Conservation (phyloP, 2,797 vertebrate genomes). For the Crocodylus rhombifer region DNA sequence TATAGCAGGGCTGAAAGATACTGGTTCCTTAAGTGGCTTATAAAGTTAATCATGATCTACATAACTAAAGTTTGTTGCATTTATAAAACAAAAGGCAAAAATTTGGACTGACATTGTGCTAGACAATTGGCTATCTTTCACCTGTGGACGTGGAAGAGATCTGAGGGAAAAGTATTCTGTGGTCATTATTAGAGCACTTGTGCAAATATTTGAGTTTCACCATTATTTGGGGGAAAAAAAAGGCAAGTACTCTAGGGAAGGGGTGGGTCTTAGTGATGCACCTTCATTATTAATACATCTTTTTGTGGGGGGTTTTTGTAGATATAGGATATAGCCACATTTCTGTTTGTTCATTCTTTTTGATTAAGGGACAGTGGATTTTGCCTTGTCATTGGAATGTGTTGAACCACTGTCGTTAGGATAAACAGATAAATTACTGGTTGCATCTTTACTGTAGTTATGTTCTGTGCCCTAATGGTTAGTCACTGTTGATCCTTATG, state of each 20-base stretch:
- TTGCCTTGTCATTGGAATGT: not conserved
- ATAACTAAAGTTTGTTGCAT: too few relatives aligned
- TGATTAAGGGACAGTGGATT: not conserved
- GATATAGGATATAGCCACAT: constrained; percentile 10
- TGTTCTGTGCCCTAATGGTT: not conserved
- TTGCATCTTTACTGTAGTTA: constrained; percentile 19
- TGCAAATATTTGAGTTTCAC: not conserved
- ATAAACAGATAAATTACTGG: not conserved
- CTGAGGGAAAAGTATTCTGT: not conserved
- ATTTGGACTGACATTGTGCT: too few relatives aligned
- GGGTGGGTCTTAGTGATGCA: not conserved
- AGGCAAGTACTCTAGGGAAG: not conserved
- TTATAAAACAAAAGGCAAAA: too few relatives aligned
- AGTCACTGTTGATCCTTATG: not conserved
- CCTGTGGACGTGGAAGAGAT: not conserved
- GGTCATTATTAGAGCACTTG: not conserved
- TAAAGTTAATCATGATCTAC: too few relatives aligned
- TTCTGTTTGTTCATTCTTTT: not conserved
- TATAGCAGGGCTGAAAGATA: too few relatives aligned
- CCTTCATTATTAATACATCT: not conserved
- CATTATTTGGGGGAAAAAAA: not conserved
- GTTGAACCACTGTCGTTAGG: constrained; percentile 2
- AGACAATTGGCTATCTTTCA: not conserved
- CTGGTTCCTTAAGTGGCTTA: too few relatives aligned
- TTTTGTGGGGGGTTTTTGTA: not conserved